Conservation (phyloP, 2,888 invertebrate genomes). For the Cheilosia vulpina region DNA sequence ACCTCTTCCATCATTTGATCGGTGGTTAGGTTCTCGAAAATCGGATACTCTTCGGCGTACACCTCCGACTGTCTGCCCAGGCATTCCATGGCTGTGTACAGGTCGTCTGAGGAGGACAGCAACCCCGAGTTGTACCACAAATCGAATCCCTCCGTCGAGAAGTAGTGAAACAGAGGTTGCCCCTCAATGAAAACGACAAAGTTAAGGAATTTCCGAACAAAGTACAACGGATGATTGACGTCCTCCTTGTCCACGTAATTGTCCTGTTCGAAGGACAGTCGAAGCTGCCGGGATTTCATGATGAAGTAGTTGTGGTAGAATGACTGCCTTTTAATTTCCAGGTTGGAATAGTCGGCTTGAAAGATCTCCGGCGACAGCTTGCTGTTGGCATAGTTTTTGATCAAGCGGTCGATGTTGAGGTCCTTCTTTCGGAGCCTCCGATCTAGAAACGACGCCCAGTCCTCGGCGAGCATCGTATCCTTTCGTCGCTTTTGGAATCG, state of each 20-base stretch:
- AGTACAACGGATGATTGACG: constrained; percentile 79
- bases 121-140: constrained; percentile 79
- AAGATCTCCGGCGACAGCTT: constrained; percentile 77
- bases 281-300: constrained; percentile 66
- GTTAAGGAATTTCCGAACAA: constrained; percentile 79
- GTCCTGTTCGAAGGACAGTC: constrained; percentile 76
- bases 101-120: constrained; percentile 79
- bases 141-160: constrained; percentile 79
- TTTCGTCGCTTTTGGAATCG: constrained; percentile 80
- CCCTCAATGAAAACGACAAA: constrained; percentile 78
- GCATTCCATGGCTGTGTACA: constrained; percentile 80
- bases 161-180: constrained; percentile 81
- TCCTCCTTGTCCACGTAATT: constrained; percentile 79
- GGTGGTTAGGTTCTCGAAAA: constrained; percentile 76
- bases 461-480: constrained; percentile 74
- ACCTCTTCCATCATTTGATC: constrained; percentile 78
- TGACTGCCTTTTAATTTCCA: constrained; percentile 34
- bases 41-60: constrained; percentile 72
- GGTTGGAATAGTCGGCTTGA: constrained; percentile 62
- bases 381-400: constrained; percentile 78
- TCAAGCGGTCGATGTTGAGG: constrained; percentile 79
- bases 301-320: constrained; percentile 52
- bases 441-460: constrained; percentile 79
- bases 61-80: constrained; percentile 78
- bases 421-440: constrained; percentile 78